A percentile compares a stretch with the other conserved stretches of the same genome.
These are phyloP conservation scores for Cotesia glomerata DNA, from an alignment of 1,140 invertebrate species.

Conservation along the genomic window DNA sequence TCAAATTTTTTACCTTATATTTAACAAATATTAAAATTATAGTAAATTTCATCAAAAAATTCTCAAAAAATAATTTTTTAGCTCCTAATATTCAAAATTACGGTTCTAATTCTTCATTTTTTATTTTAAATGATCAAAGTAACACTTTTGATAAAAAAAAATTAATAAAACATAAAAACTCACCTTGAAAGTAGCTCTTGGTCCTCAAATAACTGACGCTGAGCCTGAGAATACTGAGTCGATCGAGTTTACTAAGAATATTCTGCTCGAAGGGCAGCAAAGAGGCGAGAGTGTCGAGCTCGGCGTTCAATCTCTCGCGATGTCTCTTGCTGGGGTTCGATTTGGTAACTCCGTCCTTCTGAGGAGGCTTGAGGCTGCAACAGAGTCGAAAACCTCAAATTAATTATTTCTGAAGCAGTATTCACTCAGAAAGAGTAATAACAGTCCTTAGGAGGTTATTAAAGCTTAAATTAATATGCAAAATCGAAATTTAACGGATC, in stretches of 20 bases:
- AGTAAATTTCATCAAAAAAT: too few species aligned
- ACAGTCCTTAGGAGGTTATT: not conserved
- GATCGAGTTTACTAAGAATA: constrained; percentile 96
- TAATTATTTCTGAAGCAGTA: constrained; percentile 2
- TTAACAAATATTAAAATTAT: too few species aligned
- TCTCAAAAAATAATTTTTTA: too few species aligned
- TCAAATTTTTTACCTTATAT: too few species aligned
- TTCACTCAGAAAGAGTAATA: not conserved
- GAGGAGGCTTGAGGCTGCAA: constrained; percentile 88
- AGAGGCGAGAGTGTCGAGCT: constrained; percentile 96
- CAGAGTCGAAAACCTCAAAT: constrained; percentile 28
- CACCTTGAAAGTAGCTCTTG: constrained; percentile 99
- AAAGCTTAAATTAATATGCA: constrained; percentile 22
- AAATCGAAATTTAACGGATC: constrained; percentile 42
- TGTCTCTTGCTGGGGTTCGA: constrained; percentile 98
- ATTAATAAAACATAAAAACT: constrained; percentile 47
- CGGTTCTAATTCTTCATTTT: too few species aligned
- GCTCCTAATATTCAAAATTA: too few species aligned
- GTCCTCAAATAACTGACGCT: constrained; percentile 97
- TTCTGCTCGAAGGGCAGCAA: constrained; percentile 98
- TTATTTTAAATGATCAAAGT: too few species aligned
- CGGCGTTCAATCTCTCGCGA: constrained; percentile 95
- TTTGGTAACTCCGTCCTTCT: constrained; percentile 96
- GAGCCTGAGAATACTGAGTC: constrained; percentile 94
- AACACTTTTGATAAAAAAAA: not conserved